Percentiles rank a stretch among this genome's conserved stretches.
Evolutionary conservation across 1,140 invertebrate genomes (phyloP).

Genomic region (Drosophila pruinosa): DNA sequence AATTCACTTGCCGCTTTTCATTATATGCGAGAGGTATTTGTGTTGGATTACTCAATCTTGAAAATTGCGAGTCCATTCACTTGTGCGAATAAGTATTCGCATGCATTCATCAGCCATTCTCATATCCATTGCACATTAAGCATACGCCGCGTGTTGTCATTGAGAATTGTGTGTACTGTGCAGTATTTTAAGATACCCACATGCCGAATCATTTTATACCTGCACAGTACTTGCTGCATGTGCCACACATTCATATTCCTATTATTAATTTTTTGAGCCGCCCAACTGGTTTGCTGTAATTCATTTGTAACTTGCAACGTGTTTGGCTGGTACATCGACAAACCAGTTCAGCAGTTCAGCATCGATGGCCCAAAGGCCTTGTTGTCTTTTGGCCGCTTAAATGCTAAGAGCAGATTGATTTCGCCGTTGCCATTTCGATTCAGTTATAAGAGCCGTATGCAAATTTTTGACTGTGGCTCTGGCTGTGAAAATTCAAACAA

Average conservation of each 20-base stretch:
- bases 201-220: slow-evolving; percentile 34
- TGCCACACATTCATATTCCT: slow-evolving; percentile 44
- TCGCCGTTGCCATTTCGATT: slow-evolving; percentile 46
- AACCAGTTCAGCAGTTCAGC: slow-evolving; percentile 57
- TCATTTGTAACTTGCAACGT: slow-evolving; percentile 72
- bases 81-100: too few relatives aligned
- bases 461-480: slow-evolving; percentile 23
- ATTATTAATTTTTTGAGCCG: slow-evolving; percentile 69
- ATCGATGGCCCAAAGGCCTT: slow-evolving; percentile 58
- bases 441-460: slow-evolving; percentile 55
- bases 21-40: slow-evolving; percentile 18
- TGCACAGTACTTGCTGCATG: slow-evolving; percentile 18
- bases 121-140: slow-evolving; percentile 36
- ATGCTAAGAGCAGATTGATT: slow-evolving; percentile 76
- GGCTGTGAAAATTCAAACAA: not conserved
- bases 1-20: slow-evolving; percentile 50
- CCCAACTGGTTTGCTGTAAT: slow-evolving; percentile 73
- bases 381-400: slow-evolving; percentile 51
- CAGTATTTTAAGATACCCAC: slow-evolving; percentile 67
- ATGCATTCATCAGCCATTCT: not conserved
- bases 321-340: slow-evolving; percentile 51
- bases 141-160: slow-evolving; percentile 74
- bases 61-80: slow-evolving; percentile 51
- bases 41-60: slow-evolving; percentile 34
- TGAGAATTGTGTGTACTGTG: slow-evolving; percentile 36